Evolutionary conservation across 2,797 vertebrate species (phyloP), one percentile per base, ranked within the genome.

Genomic region (Clarias fuscus): DNA sequence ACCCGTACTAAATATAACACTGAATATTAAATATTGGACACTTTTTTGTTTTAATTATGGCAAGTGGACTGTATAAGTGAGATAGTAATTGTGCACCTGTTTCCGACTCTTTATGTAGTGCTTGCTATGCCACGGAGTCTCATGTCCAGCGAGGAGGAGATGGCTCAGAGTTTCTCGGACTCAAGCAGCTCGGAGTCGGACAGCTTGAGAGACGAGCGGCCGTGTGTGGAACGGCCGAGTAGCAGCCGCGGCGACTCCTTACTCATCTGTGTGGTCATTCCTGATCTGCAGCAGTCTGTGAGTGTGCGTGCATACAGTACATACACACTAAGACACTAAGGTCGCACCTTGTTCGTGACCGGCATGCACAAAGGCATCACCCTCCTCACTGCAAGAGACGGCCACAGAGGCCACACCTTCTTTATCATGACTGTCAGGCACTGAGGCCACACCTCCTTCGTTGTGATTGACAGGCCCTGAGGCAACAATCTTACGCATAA

Each of bases 131-230:
- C 96, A 5, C 95, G 96, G 85, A 97, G 96, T 90, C 96, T 96
- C n/a, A 97, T 96, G 0, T 97, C 97, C 85, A 97, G 97, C 37
- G 97, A 97, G 93, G 97, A 97, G 90, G 97, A 97, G 93, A 96
- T 97, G 97, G 97, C 96, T 86, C 96, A 95, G 92, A 97, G 96
- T 93, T 95, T 95, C 91, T 97, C 97, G 0, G 97, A 97, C 91
- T 97, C 96, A 2, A 88, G 93, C 87, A 96, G 95, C 62, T 96
- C 95, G 0, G 96, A 96, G 90, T 96, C 96, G 0, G 96, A 97
- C 92, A 97, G 96, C 88, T 96, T 96, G 88, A 96, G 95, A 91
- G 96, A 97, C 43, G 96, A 97, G 91, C 95, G 94, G 85, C 94
- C 95, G 91, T 95, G 95, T 22, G 95, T 95, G 92, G 92, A 95